Evolutionary conservation across 2,888 invertebrate species (phyloP).

Genomic region (Drosophila tripunctata): DNA sequence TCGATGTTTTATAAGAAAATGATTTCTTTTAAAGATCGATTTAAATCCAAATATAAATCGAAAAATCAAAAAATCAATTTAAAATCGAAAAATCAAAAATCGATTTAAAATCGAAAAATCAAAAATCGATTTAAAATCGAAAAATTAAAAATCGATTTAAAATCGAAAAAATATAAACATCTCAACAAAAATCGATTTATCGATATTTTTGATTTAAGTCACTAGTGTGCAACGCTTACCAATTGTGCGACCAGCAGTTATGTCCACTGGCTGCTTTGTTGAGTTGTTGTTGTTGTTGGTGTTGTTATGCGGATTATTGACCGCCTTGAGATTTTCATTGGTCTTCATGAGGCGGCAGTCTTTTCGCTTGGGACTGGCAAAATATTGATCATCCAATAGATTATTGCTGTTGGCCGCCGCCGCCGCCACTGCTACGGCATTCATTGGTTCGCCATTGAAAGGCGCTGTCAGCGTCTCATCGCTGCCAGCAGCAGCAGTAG

Average conservation of each 20-base stretch:
- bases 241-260: constrained; percentile 70
- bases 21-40: too few relatives aligned
- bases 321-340: constrained; percentile 59
- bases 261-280: constrained; percentile 56
- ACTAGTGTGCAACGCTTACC: constrained; percentile 75
- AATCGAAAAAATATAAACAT: background rate
- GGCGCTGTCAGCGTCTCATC: constrained; percentile 29
- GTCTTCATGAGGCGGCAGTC: constrained; percentile 83
- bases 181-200: background rate
- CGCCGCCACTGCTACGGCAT: constrained; percentile 23
- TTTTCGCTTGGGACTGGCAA: constrained; percentile 84
- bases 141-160: background rate
- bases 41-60: too few relatives aligned
- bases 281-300: constrained; percentile 24
- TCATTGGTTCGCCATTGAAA: constrained; percentile 43
- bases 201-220: too few relatives aligned
- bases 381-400: constrained; percentile 82
- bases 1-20: too few relatives aligned
- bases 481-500: too few relatives aligned
- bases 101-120: too few relatives aligned
- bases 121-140: too few relatives aligned
- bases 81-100: too few relatives aligned
- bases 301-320: constrained; percentile 19
- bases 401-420: constrained; percentile 37
- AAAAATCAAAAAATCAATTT: too few relatives aligned